Conservation (phyloP, 2,797 vertebrate species). For the Astyanax mexicanus region DNA sequence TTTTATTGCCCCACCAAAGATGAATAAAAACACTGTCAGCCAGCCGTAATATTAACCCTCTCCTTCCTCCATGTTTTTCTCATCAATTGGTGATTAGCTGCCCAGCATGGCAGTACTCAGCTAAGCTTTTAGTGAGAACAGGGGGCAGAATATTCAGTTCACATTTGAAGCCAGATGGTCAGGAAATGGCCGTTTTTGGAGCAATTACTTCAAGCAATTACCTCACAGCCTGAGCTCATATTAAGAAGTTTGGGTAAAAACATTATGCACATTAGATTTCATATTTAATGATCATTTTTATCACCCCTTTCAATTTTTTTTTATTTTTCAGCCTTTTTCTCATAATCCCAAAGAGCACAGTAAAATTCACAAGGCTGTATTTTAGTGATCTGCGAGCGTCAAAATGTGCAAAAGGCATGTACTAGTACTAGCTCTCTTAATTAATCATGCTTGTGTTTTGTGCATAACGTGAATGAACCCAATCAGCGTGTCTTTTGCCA, state of each 20-base stretch:
- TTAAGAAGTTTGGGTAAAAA: slow-evolving; percentile 6
- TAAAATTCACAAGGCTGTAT: no score
- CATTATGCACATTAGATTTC: background rate
- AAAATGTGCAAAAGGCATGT: no score
- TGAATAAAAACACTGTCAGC: background rate
- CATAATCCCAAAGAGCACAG: no score
- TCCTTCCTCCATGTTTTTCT: background rate
- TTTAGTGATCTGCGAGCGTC: no score
- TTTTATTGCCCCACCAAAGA: slow-evolving; percentile 21
- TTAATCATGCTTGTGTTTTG: no score
- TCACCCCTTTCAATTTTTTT: background rate
- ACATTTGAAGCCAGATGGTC: slow-evolving; percentile 33
- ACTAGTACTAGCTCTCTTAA: no score
- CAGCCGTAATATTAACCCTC: slow-evolving; percentile 4
- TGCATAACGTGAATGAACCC: no score
- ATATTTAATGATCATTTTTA: background rate
- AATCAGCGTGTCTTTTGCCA: no score
- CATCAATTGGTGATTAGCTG: slow-evolving; percentile 14
- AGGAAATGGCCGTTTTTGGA: slow-evolving; percentile 25
- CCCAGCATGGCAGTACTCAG: slow-evolving; percentile 3
- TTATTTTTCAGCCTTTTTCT: background rate
- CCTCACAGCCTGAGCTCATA: slow-evolving; percentile 3
- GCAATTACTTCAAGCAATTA: slow-evolving; percentile 17
- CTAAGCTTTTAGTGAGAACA: slow-evolving; percentile 17
- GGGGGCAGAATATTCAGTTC: background rate